Evolutionary conservation across 1,140 invertebrate species (phyloP).

Genomic region (Atta colombica): DNA sequence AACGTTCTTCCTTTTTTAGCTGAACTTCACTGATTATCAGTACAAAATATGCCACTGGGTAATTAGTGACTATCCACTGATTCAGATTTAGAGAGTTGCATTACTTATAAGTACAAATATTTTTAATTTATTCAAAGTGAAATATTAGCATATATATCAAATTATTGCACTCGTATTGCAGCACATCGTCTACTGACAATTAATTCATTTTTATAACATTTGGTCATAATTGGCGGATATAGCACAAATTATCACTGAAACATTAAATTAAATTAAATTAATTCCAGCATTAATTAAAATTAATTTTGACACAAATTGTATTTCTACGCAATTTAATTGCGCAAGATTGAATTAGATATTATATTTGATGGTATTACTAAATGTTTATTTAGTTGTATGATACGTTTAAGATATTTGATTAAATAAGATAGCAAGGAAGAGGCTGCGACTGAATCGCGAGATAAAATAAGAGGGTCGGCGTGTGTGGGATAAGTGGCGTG

Average conservation of each 20-base stretch:
- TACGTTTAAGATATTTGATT: conserved; percentile 10
- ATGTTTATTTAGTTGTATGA: conserved; percentile 11
- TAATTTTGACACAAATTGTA: neutral
- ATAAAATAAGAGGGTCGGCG: conserved; percentile 36
- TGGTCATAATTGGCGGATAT: neutral
- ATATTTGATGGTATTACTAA: neutral
- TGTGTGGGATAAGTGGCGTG: conserved; percentile 5
- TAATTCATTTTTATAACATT: neutral
- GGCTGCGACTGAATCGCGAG: conserved; percentile 20
- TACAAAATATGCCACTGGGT: too few species aligned
- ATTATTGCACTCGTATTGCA: neutral
- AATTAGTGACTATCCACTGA: too few species aligned
- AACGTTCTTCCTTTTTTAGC: too few species aligned
- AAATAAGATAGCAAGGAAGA: neutral
- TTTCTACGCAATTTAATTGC: neutral
- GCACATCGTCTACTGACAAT: neutral
- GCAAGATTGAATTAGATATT: neutral
- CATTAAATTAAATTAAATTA: conserved; percentile 12
- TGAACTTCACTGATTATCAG: too few species aligned
- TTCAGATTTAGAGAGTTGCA: neutral
- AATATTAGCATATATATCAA: neutral
- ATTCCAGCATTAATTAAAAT: neutral
- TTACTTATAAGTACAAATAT: neutral
- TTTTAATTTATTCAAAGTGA: neutral
- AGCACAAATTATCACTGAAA: neutral